Evolutionary conservation across 2,888 invertebrate species (phyloP).

Genomic region (Hoplodrina ambigua): DNA sequence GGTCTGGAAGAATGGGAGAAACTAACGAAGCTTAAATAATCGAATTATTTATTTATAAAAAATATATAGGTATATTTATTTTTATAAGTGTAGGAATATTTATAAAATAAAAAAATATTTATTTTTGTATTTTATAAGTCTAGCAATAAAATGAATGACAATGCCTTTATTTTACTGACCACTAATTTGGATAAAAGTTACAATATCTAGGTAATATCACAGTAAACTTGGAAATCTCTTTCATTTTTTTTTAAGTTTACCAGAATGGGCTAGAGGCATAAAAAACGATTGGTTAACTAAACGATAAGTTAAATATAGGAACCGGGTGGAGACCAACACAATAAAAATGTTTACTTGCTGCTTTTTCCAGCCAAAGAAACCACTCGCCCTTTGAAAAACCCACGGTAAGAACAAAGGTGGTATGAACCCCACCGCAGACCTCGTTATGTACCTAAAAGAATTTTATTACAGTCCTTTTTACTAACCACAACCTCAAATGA

Average conservation of each 20-base stretch:
- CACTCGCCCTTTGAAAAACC: slow-evolving; percentile 15
- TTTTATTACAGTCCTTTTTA: slow-evolving; percentile 69
- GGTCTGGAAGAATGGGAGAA: slow-evolving; percentile 29
- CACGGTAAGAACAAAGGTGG: slow-evolving; percentile 19
- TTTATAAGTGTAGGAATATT: background rate
- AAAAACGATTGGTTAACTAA: no score
- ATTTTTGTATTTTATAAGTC: background rate
- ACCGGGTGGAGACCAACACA: background rate
- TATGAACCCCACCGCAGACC: slow-evolving; percentile 35
- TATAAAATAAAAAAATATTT: no score
- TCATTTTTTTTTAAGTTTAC: no score
- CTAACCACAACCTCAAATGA: slow-evolving; percentile 73
- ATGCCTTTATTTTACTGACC: no score
- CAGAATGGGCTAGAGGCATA: no score
- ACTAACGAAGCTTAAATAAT: background rate
- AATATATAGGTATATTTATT: no score
- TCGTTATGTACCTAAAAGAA: slow-evolving; percentile 64
- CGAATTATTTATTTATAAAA: background rate
- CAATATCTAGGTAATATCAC: no score
- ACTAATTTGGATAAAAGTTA: no score
- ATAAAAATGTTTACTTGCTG: background rate
- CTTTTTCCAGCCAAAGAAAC: slow-evolving; percentile 10
- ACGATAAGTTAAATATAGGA: no score
- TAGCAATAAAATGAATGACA: no score
- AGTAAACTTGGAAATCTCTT: no score